These are phyloP conservation scores for Danio albolineatus DNA, from an alignment of 2,797 vertebrate species.

Conservation along the genomic window DNA sequence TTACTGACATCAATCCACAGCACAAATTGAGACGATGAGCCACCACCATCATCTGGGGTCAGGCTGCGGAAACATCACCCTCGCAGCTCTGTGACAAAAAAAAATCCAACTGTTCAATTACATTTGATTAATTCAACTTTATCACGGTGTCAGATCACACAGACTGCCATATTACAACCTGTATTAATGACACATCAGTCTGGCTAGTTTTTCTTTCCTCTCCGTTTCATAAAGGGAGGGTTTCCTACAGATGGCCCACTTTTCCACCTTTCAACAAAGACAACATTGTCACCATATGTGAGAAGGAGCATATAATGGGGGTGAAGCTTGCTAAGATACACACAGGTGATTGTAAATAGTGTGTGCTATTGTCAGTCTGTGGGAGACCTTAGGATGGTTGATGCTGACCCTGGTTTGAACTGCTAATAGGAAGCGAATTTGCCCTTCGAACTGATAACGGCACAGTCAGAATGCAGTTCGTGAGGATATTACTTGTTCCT, in stretches of 20 bases:
- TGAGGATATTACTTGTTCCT: slow-evolving; percentile 53
- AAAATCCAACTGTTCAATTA: slow-evolving; percentile 25
- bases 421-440: slow-evolving; percentile 71
- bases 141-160: slow-evolving; percentile 42
- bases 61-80: slow-evolving; percentile 59
- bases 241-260: slow-evolving; percentile 40
- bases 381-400: slow-evolving; percentile 56
- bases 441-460: slow-evolving; percentile 62
- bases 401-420: slow-evolving; percentile 76
- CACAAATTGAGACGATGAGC: slow-evolving; percentile 62
- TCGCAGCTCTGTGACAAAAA: background rate
- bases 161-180: background rate
- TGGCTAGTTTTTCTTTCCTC: slow-evolving; percentile 49
- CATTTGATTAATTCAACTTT: slow-evolving; percentile 41
- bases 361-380: slow-evolving; percentile 48
- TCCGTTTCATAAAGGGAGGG: slow-evolving; percentile 2
- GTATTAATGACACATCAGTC: background rate
- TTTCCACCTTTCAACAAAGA: slow-evolving; percentile 58
- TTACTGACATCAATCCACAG: slow-evolving; percentile 60
- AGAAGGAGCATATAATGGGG: slow-evolving; percentile 50
- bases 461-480: slow-evolving; percentile 64
- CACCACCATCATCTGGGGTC: slow-evolving; percentile 67
- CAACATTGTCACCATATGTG: slow-evolving; percentile 62
- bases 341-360: slow-evolving; percentile 65
- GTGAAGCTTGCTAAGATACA: slow-evolving; percentile 58